Evolutionary conservation across 2,797 vertebrate species (phyloP), one percentile per base, ranked within the genome.

Genomic region (Carduelis carduelis): DNA sequence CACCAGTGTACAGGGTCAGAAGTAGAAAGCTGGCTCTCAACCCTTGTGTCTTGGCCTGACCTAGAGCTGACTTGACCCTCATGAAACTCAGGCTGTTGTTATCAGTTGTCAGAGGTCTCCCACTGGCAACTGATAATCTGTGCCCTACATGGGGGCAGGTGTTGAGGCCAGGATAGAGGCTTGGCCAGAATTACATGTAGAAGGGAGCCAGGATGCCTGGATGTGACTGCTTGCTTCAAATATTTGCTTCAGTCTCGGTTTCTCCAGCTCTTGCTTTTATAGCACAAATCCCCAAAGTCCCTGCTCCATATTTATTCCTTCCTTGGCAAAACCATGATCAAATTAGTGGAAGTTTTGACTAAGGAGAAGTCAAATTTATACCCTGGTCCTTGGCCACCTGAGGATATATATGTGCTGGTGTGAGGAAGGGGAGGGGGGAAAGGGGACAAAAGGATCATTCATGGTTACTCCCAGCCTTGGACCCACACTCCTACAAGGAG

Each of bases 281-380:
- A 90, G 88, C 66, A 84, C 80, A 93, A 92, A 93, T 89, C 65
- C 84, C 87, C 44, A 24, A 78, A 93, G 90, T 44, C 87, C 43
- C 72, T 64, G 72, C 65, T 91, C 84, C 76, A 18, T 96, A 94
- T 96, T 96, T 93, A 94, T 84, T 91, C 47, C 80, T 95, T 90
- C 78, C 82, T 89, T 92, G 79, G 79, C 82, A 95, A 95, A 96
- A 85, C 76, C 60, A 63, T 93, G 82, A 93, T 79, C 87, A 95
- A 97, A 92, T 92, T 91, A 95, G 92, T 86, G 91, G 84, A 94
- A 86, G 95, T 92, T 96, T 93, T 93, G 79, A 92, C 84, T 65
- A 69, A 96, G 49, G 50, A 93, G 89, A 91, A 91, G 69, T 75
- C 64, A 87, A 93, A 95, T 93, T 89, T 94, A 89, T 92, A 92